A percentile compares a stretch with the other conserved stretches of the same genome.
phyloP scores from a whole-genome alignment of 2,113 vertebrate species.

The Cyanocitta stelleri region DNA sequence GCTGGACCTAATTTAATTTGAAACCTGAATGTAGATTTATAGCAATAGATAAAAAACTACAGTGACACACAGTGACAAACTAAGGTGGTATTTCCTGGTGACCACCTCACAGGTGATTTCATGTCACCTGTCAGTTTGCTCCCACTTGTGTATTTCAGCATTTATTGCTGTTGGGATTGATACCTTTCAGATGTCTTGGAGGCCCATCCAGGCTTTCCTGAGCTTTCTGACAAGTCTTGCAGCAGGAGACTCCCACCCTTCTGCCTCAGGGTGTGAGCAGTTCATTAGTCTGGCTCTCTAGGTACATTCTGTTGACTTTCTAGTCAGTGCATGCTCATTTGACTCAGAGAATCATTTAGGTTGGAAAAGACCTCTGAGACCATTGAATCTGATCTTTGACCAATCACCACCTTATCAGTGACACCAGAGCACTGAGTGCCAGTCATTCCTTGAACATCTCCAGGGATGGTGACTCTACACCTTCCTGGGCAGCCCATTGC shows the following conservation, averaged over 20 bases:
- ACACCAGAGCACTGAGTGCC: background rate
- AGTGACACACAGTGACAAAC: background rate
- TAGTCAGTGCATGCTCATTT: background rate
- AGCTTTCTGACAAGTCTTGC: background rate
- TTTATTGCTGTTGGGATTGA: background rate
- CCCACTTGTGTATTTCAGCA: background rate
- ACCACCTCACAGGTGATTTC: background rate
- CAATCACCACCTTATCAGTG: no score
- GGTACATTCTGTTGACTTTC: background rate
- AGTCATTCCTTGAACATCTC: background rate
- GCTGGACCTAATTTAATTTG: background rate
- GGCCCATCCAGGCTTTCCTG: background rate
- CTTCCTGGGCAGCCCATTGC: background rate
- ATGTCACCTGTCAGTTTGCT: background rate
- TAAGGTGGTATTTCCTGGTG: background rate
- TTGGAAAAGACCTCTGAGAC: background rate
- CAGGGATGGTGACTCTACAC: background rate
- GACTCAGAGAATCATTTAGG: background rate
- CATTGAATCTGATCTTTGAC: background rate
- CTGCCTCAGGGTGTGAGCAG: background rate
- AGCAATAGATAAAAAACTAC: background rate
- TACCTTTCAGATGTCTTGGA: background rate
- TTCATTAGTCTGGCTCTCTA: background rate
- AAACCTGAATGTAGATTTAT: background rate
- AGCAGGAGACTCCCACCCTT: background rate